phyloP scores from a whole-genome alignment of 2,888 invertebrate species.

The Aphelenchoides bicaudatus region DNA sequence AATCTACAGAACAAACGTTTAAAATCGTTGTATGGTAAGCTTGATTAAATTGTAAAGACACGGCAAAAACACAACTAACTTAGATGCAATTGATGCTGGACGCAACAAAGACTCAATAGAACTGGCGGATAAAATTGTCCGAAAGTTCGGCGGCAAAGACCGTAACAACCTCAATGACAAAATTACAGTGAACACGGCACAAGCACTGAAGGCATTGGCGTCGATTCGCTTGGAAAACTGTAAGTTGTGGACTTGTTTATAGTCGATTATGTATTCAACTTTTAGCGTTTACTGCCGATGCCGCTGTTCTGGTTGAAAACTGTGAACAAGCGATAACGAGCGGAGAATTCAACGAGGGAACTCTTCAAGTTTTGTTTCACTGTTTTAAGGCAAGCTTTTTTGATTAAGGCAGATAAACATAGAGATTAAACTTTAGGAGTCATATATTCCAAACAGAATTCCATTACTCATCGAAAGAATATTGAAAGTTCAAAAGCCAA shows the following conservation, averaged over 20 bases:
- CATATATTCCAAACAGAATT: constrained; percentile 68
- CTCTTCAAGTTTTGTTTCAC: constrained; percentile 88
- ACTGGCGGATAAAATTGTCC: constrained; percentile 82
- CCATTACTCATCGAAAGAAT: constrained; percentile 85
- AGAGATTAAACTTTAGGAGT: constrained; percentile 64
- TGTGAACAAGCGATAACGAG: constrained; percentile 69
- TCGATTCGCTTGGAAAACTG: constrained; percentile 80
- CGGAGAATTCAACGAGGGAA: constrained; percentile 82
- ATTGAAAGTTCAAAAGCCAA: constrained; percentile 76
- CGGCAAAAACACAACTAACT: too few species aligned
- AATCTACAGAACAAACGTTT: constrained; percentile 36
- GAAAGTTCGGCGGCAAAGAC: constrained; percentile 1
- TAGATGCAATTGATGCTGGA: constrained; percentile 73
- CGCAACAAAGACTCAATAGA: constrained; percentile 94
- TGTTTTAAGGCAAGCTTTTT: constrained; percentile 72
- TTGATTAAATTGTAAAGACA: too few species aligned
- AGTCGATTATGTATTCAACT: too few species aligned
- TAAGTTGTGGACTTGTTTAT: too few species aligned
- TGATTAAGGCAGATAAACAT: too few species aligned
- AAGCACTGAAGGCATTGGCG: constrained; percentile 77
- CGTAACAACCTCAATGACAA: neutral
- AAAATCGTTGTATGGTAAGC: constrained; percentile 37
- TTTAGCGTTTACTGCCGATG: constrained; percentile 78
- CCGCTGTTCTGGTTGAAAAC: constrained; percentile 72
- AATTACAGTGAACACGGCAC: constrained; percentile 2